phyloP scores from a whole-genome alignment of 2,797 vertebrate genomes.

The Eupleurogrammus muticus region DNA sequence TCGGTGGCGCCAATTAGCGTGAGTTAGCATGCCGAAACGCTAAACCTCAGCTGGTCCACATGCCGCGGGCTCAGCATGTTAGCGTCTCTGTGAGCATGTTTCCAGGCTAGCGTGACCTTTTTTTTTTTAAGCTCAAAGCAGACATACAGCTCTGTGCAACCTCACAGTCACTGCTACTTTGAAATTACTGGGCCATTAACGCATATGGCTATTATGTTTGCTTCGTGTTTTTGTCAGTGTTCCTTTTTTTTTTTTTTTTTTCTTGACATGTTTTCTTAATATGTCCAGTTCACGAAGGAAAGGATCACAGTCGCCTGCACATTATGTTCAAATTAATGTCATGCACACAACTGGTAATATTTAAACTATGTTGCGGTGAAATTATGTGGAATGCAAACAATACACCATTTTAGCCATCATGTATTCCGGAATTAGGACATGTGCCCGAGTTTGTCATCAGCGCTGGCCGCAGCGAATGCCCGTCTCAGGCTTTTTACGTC shows the following conservation, averaged over 20 bases:
- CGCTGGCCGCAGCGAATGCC: slow-evolving; percentile 6
- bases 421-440: slow-evolving; percentile 20
- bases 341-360: slow-evolving; percentile 31
- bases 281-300: slow-evolving; percentile 15
- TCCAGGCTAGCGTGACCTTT: too few relatives aligned
- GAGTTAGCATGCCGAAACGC: too few relatives aligned
- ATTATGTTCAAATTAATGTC: slow-evolving; percentile 12
- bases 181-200: neutral
- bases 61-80: too few relatives aligned
- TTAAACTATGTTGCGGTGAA: slow-evolving; percentile 17
- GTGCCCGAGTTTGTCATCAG: slow-evolving; percentile 28
- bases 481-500: slow-evolving; percentile 18
- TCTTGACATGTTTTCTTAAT: slow-evolving; percentile 38
- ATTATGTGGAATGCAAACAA: slow-evolving; percentile 15
- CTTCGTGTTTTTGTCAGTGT: neutral
- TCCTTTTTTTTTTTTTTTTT: neutral
- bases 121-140: too few relatives aligned
- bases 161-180: too few relatives aligned
- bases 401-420: slow-evolving; percentile 14
- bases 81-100: too few relatives aligned
- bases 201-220: neutral
- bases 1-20: too few relatives aligned
- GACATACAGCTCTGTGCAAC: too few relatives aligned
- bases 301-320: slow-evolving; percentile 11
- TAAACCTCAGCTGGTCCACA: too few relatives aligned